Percentiles rank a stretch among this genome's conserved stretches.
Evolutionary conservation across 2,797 vertebrate species (phyloP).

Genomic region (Leptodactylus fallax): DNA sequence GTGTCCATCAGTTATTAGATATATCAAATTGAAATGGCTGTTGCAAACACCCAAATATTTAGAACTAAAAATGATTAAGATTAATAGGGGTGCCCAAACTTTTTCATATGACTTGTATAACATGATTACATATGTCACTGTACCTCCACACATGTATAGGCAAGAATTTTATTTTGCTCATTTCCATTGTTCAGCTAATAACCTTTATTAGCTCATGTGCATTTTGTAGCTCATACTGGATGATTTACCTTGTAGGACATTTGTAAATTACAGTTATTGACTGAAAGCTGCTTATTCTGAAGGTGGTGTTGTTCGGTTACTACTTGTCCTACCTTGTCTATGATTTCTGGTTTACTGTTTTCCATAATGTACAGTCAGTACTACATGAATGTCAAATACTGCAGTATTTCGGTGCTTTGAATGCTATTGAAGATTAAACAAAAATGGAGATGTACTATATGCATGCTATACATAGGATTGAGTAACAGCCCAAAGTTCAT

Average conservation of each 20-base stretch:
- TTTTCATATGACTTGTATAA: too few species aligned
- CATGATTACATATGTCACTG: too few species aligned
- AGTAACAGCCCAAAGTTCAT: too few species aligned
- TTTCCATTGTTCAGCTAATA: background rate
- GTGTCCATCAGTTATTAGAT: too few species aligned
- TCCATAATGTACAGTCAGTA: background rate
- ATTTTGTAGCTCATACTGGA: background rate
- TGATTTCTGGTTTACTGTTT: background rate
- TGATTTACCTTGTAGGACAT: background rate
- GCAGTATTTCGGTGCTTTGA: background rate
- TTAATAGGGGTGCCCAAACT: too few species aligned
- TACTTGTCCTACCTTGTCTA: background rate
- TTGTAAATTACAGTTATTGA: conserved; percentile 12
- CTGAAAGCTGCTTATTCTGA: background rate
- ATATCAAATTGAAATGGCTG: too few species aligned
- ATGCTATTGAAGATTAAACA: background rate
- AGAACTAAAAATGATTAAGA: too few species aligned
- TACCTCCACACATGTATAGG: too few species aligned
- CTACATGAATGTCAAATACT: background rate
- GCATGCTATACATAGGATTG: too few species aligned
- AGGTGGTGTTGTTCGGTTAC: background rate
- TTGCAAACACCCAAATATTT: too few species aligned
- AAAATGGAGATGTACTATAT: background rate
- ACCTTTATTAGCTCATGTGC: background rate
- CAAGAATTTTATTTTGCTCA: background rate